Base-by-base conservation (phyloP, 1,140 invertebrate genomes). In the Apis mellifera region DNA sequence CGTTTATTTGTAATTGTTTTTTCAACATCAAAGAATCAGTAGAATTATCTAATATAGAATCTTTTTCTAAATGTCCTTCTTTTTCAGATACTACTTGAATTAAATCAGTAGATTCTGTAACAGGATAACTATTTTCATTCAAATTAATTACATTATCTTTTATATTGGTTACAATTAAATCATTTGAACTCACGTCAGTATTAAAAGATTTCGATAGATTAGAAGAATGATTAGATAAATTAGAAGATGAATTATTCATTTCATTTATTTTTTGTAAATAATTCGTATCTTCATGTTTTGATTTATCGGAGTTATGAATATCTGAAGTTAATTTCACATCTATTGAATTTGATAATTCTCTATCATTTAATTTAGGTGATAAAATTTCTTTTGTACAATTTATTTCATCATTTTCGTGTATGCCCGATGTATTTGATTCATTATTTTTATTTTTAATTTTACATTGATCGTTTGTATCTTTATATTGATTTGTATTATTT, bases 71-170 rank as follows among this genome's bases (percentile, higher is more conserved):
- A 3, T 19, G 0, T 55, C 77, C 65, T 54, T 17, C 23, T 42
- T 59, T 79, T 32, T 77, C 19, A 42, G 62, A 1, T 17, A n/a
- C 11, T 84, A 64, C 48, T 50, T 59, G n/a, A 54, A 9, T 0
- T 23, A 48, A 9, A 32, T 65, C 26, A 52, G 32, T 64, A 17
- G 66, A n/a, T 32, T 91, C 83, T 86, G 82, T 76, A 87, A 86
- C 77, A 89, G 32, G 79, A 82, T 82, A 42, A 66, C 32, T 78
- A 84, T 73, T 69, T 86, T 90, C 86, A 89, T 84, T 82, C 26
- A 42, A 1, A 42, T 59, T 50, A 68, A 2, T 65, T 64, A 23
- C 9, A 74, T 76, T 48, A 64, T 54, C 23, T 32, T 75, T 59
- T 9, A 17, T 59, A 13, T 57, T 32, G 42, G 9, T 42, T 26